Conservation (phyloP, 1,140 invertebrate species). For the Asbolus verrucosus region DNA sequence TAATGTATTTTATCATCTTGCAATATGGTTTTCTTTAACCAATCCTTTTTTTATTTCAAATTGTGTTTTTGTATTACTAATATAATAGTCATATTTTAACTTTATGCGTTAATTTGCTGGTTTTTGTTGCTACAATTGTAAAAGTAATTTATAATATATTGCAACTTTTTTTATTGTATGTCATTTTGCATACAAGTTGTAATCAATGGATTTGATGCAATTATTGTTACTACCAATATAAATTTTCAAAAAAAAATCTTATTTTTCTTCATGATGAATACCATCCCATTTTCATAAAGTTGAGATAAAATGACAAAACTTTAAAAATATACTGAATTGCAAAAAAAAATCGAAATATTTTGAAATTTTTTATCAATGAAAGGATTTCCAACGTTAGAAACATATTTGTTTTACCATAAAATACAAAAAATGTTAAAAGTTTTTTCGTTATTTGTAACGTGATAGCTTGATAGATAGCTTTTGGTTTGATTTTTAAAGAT, state of each 20-base stretch:
- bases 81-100: slow-evolving; percentile 24
- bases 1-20: slow-evolving; percentile 31
- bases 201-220: slow-evolving; percentile 43
- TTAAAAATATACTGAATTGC: too few species aligned
- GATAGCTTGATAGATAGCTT: too few species aligned
- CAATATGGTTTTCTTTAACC: slow-evolving; percentile 19
- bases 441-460: too few species aligned
- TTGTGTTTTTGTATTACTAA: slow-evolving; percentile 32
- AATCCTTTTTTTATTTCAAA: slow-evolving; percentile 12
- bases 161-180: slow-evolving; percentile 23
- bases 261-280: background rate
- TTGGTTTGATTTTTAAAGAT: too few species aligned
- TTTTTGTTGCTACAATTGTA: slow-evolving; percentile 31
- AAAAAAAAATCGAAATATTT: too few species aligned
- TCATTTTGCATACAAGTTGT: slow-evolving; percentile 32
- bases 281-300: background rate
- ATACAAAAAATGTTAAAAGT: too few species aligned
- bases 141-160: slow-evolving; percentile 14
- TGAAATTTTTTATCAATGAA: too few species aligned
- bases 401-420: too few species aligned
- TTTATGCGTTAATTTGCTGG: slow-evolving; percentile 23
- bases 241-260: slow-evolving; percentile 14
- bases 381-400: too few species aligned
- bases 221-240: slow-evolving; percentile 40
- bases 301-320: too few species aligned